Conservation (phyloP, 2,797 vertebrate genomes). For the Leptoclinus maculatus region DNA sequence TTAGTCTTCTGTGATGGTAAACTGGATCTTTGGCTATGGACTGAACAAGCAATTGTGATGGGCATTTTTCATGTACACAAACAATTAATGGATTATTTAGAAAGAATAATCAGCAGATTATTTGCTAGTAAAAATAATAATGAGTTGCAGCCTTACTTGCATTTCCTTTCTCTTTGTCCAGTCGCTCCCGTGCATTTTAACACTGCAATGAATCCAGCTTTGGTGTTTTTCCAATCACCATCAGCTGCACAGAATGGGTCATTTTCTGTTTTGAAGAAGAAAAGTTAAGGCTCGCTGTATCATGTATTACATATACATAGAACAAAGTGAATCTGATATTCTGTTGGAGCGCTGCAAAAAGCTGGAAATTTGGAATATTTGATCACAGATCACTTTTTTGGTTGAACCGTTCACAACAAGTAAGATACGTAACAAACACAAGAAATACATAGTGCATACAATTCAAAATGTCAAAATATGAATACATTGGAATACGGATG, state of each 20-base stretch:
- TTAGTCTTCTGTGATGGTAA: not conserved
- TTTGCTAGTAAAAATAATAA: not conserved
- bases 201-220: not conserved
- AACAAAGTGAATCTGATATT: not conserved
- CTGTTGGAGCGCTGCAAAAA: not conserved
- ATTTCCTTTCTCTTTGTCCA: not conserved
- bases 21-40: not conserved
- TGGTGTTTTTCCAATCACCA: slow-evolving; percentile 53
- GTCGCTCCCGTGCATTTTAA: slow-evolving; percentile 16
- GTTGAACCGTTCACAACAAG: not conserved
- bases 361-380: not conserved
- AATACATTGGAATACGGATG: not conserved
- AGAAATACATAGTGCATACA: not conserved
- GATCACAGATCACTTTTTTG: not conserved
- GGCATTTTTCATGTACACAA: not conserved
- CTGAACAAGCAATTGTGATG: not conserved
- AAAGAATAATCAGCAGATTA: not conserved
- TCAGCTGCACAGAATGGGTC: accelerated
- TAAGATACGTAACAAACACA: not conserved
- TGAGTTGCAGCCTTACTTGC: slow-evolving; percentile 11
- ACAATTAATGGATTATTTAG: not conserved
- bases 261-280: not conserved
- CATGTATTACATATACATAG: not conserved
- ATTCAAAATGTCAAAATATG: not conserved
- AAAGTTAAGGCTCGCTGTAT: not conserved